Conservation (phyloP, 1,140 invertebrate species). For the Cotesia chilonis region DNA sequence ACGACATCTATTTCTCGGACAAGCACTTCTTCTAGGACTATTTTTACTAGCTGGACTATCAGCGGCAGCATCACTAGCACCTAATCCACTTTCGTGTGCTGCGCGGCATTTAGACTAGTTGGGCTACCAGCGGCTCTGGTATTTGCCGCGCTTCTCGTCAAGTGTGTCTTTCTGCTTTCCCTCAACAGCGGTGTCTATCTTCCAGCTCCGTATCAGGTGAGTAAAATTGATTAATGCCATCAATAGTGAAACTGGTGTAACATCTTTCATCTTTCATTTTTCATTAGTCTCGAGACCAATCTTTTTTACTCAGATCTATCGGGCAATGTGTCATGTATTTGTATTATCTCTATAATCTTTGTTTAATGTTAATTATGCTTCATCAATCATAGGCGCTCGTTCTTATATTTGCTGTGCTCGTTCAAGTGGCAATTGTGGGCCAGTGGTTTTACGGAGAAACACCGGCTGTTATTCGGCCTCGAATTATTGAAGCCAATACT, state of each 20-base stretch:
- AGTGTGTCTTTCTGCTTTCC: conserved; percentile 91
- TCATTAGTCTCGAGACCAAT: too few species aligned
- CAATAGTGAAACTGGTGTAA: conserved; percentile 18
- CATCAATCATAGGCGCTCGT: conserved; percentile 73
- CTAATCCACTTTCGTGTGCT: conserved; percentile 86
- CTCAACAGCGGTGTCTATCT: conserved; percentile 91
- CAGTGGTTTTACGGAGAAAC: conserved; percentile 82
- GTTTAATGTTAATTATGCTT: neutral
- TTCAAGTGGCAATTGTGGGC: conserved; percentile 87
- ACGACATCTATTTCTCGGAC: conserved; percentile 89
- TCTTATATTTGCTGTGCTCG: conserved; percentile 87
- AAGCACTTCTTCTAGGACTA: conserved; percentile 87
- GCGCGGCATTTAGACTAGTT: conserved; percentile 84
- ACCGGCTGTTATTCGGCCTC: conserved; percentile 72
- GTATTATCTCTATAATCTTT: neutral
- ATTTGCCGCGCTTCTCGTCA: conserved; percentile 90
- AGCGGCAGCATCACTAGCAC: conserved; percentile 80
- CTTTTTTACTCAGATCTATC: too few species aligned
- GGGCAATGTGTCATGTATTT: too few species aligned
- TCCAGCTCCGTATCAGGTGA: conserved; percentile 86
- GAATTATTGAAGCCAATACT: conserved; percentile 50
- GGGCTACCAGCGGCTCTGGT: conserved; percentile 89
- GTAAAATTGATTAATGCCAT: neutral
- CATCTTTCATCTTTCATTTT: neutral
- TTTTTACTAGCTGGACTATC: conserved; percentile 84